These are phyloP conservation scores for Paragorgia papillata DNA, from an alignment of 92 coral and sea anemone genomes.

Conservation along the genomic window DNA sequence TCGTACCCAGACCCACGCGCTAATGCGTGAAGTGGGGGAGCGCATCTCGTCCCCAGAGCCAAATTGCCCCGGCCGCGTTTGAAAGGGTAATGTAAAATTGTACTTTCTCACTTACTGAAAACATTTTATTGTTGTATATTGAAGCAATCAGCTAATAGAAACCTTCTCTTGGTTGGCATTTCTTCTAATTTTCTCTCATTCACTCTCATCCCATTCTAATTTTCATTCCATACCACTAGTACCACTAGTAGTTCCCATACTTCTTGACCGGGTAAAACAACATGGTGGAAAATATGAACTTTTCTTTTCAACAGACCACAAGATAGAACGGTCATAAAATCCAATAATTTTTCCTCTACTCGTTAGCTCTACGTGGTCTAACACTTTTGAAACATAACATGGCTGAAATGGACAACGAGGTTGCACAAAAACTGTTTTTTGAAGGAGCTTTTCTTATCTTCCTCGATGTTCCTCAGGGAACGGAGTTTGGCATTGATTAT, in stretches of 20 bases:
- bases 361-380: neutral
- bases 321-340: neutral
- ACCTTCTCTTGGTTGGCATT: no score
- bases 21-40: no score
- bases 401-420: slow-evolving; percentile 78
- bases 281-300: slow-evolving; percentile 21
- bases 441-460: slow-evolving; percentile 78
- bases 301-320: neutral
- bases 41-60: no score
- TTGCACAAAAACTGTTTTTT: slow-evolving; percentile 66
- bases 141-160: no score
- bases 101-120: no score
- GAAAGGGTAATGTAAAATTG: no score
- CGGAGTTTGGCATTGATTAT: slow-evolving; percentile 90
- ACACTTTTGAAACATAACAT: slow-evolving; percentile 1
- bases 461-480: slow-evolving; percentile 82
- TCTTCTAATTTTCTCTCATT: no score
- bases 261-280: neutral
- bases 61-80: no score
- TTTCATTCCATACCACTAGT: neutral
- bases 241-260: neutral
- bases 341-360: neutral
- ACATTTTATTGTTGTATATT: no score
- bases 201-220: neutral
- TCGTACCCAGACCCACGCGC: no score